Percentiles rank a stretch among this genome's conserved stretches.
These are phyloP conservation scores for Augochlorella aurata DNA, from an alignment of 2,888 invertebrate species.

Conservation along the genomic window DNA sequence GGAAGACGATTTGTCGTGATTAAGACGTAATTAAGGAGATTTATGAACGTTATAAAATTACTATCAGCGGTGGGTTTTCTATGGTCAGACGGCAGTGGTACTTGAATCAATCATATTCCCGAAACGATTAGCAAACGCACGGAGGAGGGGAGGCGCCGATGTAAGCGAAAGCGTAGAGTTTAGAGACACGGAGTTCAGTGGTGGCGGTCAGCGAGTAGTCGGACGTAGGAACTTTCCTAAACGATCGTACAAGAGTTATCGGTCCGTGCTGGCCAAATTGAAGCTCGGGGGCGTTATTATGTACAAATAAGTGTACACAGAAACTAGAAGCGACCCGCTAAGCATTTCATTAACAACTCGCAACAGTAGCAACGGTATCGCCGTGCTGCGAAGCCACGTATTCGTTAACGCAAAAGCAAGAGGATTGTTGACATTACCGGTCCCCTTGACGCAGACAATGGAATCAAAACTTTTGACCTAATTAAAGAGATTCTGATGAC, in stretches of 20 bases:
- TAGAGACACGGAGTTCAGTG: no score
- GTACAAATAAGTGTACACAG: not conserved
- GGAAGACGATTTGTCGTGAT: no score
- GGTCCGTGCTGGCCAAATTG: not conserved
- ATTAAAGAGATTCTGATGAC: constrained; percentile 36
- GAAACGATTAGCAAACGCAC: not conserved
- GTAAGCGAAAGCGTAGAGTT: not conserved
- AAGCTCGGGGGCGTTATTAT: not conserved
- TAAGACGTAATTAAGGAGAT: no score
- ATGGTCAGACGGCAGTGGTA: no score
- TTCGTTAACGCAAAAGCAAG: not conserved
- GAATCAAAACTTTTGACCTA: constrained; percentile 38
- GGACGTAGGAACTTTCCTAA: not conserved
- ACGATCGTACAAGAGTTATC: not conserved
- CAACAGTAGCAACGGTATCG: not conserved
- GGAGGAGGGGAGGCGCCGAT: not conserved
- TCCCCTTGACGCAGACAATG: not conserved
- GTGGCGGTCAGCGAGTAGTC: not conserved
- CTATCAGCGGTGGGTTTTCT: no score
- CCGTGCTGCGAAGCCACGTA: not conserved
- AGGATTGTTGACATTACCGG: constrained; percentile 19
- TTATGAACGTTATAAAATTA: no score
- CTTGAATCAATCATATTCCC: not conserved
- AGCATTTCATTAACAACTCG: constrained; percentile 17
- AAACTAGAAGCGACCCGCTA: not conserved